These are phyloP conservation scores for Drosophila suzukii DNA, from an alignment of 1,140 invertebrate genomes.

Conservation along the genomic window DNA sequence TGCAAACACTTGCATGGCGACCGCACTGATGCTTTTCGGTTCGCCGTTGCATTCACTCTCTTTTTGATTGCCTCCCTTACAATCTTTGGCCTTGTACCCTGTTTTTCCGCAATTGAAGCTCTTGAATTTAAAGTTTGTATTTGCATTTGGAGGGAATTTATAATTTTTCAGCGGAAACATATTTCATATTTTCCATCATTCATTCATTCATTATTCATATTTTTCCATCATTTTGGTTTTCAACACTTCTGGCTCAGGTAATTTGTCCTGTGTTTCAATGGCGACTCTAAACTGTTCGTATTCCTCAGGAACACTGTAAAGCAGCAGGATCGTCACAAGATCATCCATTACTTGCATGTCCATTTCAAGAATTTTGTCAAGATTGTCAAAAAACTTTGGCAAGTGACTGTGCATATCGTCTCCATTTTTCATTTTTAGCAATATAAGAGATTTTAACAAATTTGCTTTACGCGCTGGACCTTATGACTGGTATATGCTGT, in stretches of 20 bases:
- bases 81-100: not conserved
- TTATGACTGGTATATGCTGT: not conserved
- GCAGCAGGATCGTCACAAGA: not conserved
- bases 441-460: not conserved
- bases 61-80: too few relatives aligned
- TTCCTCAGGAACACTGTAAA: not conserved
- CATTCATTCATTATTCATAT: not conserved
- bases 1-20: not conserved
- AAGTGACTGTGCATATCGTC: not conserved
- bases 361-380: not conserved
- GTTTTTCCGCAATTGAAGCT: not conserved
- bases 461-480: not conserved
- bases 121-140: not conserved
- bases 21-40: slow-evolving; percentile 1
- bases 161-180: not conserved
- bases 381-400: not conserved
- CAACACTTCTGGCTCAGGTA: not conserved
- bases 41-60: not conserved
- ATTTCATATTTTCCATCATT: too few relatives aligned
- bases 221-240: not conserved
- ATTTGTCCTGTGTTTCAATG: not conserved
- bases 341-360: not conserved
- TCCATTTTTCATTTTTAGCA: not conserved
- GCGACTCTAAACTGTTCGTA: not conserved
- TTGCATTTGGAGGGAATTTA: not conserved